phyloP scores from a whole-genome alignment of 2,797 vertebrate species.

The Oreochromis mossambicus region DNA sequence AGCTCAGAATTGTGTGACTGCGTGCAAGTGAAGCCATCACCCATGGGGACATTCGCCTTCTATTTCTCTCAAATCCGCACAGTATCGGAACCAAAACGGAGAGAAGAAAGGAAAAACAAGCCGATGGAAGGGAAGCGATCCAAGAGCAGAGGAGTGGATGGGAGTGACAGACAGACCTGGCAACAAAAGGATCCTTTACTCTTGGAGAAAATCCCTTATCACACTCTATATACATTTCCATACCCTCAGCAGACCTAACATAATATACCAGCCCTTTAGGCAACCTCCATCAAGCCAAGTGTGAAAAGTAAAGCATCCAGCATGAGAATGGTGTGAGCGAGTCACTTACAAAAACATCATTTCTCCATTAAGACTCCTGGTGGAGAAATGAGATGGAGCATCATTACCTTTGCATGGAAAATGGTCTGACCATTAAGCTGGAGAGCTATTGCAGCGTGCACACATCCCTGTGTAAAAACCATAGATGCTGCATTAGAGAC shows the following conservation, averaged over 20 bases:
- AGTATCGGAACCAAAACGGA: slow-evolving; percentile 15
- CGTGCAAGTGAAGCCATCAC: slow-evolving; percentile 49
- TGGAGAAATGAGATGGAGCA: slow-evolving; percentile 30
- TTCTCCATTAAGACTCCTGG: slow-evolving; percentile 55
- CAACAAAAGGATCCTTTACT: slow-evolving; percentile 31
- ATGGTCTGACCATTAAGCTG: slow-evolving; percentile 32
- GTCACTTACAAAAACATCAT: slow-evolving; percentile 40
- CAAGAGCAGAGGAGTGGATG: slow-evolving; percentile 39
- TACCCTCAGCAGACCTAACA: slow-evolving; percentile 20
- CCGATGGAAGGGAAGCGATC: slow-evolving; percentile 18
- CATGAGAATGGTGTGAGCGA: slow-evolving; percentile 17
- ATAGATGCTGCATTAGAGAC: slow-evolving; percentile 36
- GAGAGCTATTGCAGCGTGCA: not conserved
- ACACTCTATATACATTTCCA: slow-evolving; percentile 16
- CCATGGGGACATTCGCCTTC: slow-evolving; percentile 43
- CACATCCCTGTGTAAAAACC: slow-evolving; percentile 25
- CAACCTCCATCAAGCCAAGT: slow-evolving; percentile 38
- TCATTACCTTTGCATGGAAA: slow-evolving; percentile 51
- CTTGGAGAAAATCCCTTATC: slow-evolving; percentile 3
- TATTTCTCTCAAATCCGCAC: slow-evolving; percentile 45
- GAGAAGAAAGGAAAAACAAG: slow-evolving; percentile 20
- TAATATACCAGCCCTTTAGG: slow-evolving; percentile 18
- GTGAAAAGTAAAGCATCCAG: slow-evolving; percentile 37
- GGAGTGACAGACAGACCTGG: slow-evolving; percentile 42
- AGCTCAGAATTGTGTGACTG: slow-evolving; percentile 38